Evolutionary conservation across 2,888 invertebrate species (phyloP).

Genomic region (Melanostoma mellinum): DNA sequence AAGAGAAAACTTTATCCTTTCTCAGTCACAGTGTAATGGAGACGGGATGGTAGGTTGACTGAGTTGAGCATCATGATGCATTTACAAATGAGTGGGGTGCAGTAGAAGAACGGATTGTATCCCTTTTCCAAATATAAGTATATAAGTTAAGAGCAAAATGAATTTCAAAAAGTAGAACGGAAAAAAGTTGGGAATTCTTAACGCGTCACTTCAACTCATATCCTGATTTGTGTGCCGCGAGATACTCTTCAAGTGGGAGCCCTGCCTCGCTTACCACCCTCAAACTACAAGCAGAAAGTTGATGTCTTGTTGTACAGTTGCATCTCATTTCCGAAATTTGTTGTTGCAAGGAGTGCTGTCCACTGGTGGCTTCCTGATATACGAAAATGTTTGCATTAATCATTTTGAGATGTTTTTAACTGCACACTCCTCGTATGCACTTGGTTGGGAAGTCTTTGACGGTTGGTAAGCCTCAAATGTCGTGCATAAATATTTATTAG

Average conservation of each 20-base stretch:
- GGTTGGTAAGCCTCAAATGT: too few species aligned
- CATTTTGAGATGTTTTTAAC: constrained; percentile 61
- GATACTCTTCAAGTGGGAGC: constrained; percentile 41
- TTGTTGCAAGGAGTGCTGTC: constrained; percentile 51
- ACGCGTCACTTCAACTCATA: constrained; percentile 71
- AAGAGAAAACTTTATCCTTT: constrained; percentile 72
- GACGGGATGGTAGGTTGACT: constrained; percentile 51
- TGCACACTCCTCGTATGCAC: constrained; percentile 13
- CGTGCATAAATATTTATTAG: too few species aligned
- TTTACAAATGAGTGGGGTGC: constrained; percentile 67
- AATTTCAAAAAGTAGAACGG: constrained; percentile 31
- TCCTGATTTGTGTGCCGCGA: constrained; percentile 68
- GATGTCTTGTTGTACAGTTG: constrained; percentile 33
- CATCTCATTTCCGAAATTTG: constrained; percentile 66
- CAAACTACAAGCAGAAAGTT: not conserved
- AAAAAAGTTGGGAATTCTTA: constrained; percentile 60
- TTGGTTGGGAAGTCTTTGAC: not conserved
- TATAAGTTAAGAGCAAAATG: constrained; percentile 34
- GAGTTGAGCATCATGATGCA: constrained; percentile 59
- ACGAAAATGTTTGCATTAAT: constrained; percentile 59
- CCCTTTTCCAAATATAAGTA: constrained; percentile 18
- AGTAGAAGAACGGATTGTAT: constrained; percentile 37
- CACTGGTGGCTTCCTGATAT: constrained; percentile 47
- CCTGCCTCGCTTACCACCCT: not conserved
- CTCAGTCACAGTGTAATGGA: constrained; percentile 65